Evolutionary conservation across 2,888 invertebrate species (phyloP).

Genomic region (Pharmacophagus antenor): DNA sequence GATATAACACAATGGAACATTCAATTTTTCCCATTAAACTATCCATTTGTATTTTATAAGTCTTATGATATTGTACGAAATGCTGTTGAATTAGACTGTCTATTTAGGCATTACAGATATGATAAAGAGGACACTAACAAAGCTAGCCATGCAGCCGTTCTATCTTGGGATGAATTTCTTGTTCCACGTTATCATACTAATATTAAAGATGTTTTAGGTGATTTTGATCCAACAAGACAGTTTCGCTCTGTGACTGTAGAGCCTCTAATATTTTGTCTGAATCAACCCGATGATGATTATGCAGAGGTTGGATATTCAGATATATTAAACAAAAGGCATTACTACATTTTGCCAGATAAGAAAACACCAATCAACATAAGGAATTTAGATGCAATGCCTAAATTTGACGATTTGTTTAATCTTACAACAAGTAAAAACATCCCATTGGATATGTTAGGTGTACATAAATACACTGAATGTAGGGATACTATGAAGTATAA

Average conservation of each 20-base stretch:
- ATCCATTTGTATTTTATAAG: slow-evolving; percentile 80
- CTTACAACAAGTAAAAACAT: slow-evolving; percentile 51
- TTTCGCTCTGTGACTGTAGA: slow-evolving; percentile 56
- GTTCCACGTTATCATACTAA: slow-evolving; percentile 81
- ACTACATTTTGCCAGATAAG: slow-evolving; percentile 56
- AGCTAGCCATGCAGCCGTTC: slow-evolving; percentile 75
- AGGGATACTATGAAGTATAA: slow-evolving; percentile 62
- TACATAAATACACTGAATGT: slow-evolving; percentile 74
- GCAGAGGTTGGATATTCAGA: slow-evolving; percentile 64
- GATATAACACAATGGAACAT: slow-evolving; percentile 78
- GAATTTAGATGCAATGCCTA: slow-evolving; percentile 69
- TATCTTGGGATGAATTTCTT: slow-evolving; percentile 85
- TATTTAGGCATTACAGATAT: slow-evolving; percentile 81
- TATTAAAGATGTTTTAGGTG: slow-evolving; percentile 75
- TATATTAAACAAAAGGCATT: slow-evolving; percentile 73
- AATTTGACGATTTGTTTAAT: slow-evolving; percentile 66
- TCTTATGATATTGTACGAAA: slow-evolving; percentile 69
- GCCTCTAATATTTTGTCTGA: slow-evolving; percentile 66
- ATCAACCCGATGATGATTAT: slow-evolving; percentile 71
- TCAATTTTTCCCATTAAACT: slow-evolving; percentile 84
- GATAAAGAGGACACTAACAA: slow-evolving; percentile 71
- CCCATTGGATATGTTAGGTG: slow-evolving; percentile 60
- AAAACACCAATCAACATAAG: slow-evolving; percentile 56
- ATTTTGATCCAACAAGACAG: slow-evolving; percentile 71
- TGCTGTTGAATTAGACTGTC: slow-evolving; percentile 84